Evolutionary conservation across 1,140 invertebrate species (phyloP).

Genomic region (Tenebrio molitor): DNA sequence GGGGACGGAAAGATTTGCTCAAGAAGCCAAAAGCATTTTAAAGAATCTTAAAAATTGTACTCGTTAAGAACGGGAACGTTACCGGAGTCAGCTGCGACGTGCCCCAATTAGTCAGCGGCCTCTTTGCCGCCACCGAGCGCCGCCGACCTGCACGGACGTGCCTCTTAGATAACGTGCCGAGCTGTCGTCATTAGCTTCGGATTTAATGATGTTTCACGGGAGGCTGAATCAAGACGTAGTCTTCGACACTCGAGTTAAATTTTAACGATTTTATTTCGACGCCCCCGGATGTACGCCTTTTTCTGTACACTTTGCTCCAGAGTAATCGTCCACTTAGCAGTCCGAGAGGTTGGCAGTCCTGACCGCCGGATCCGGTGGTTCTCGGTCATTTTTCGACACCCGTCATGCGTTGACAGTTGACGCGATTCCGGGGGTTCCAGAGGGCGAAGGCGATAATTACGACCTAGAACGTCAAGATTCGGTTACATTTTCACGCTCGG

Average conservation of each 20-base stretch:
- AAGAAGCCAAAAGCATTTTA: slow-evolving; percentile 56
- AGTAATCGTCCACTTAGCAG: too few relatives aligned
- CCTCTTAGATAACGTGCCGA: slow-evolving; percentile 21
- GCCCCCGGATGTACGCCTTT: neutral
- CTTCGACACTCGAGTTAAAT: slow-evolving; percentile 53
- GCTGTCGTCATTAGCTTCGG: slow-evolving; percentile 50
- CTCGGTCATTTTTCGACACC: too few relatives aligned
- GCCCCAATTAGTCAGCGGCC: neutral
- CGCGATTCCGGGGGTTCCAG: too few relatives aligned
- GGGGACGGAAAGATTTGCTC: slow-evolving; percentile 53
- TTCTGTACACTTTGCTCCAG: too few relatives aligned
- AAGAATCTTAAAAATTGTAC: slow-evolving; percentile 54
- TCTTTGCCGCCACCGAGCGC: neutral
- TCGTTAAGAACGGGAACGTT: slow-evolving; percentile 41
- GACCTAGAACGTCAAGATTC: slow-evolving; percentile 19
- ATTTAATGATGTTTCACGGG: slow-evolving; percentile 55
- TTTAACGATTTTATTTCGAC: slow-evolving; percentile 52
- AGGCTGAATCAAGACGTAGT: slow-evolving; percentile 50
- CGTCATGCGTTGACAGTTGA: too few relatives aligned
- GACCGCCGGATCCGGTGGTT: too few relatives aligned
- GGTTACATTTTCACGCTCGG: slow-evolving; percentile 34
- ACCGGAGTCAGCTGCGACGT: slow-evolving; percentile 7
- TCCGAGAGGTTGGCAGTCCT: too few relatives aligned
- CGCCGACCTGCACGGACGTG: slow-evolving; percentile 40
- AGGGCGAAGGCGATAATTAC: slow-evolving; percentile 13